A percentile compares a stretch with the other conserved stretches of the same genome.
Conservation (phyloP, 2,888 invertebrate species). For the Cyaniris semiargus region DNA sequence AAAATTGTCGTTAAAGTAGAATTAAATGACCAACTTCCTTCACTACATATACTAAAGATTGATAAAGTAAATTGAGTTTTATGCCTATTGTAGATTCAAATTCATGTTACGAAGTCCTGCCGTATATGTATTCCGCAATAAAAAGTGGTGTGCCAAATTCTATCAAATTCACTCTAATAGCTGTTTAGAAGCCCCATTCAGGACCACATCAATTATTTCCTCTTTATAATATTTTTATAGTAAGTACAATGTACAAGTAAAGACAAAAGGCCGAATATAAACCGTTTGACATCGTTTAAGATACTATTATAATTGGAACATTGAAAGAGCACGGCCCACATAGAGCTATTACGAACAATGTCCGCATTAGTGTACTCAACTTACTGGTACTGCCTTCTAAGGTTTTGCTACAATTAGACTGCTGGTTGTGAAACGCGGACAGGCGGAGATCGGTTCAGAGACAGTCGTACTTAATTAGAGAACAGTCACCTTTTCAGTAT, state of each 20-base stretch:
- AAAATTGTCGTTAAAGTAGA: not conserved
- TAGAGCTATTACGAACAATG: conserved; percentile 20
- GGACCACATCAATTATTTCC: no score
- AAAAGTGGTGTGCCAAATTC: no score
- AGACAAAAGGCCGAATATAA: not conserved
- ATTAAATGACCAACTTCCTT: not conserved
- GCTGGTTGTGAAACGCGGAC: conserved; percentile 3
- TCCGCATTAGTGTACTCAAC: conserved; percentile 18
- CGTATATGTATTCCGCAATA: no score
- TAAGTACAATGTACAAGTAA: not conserved
- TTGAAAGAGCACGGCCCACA: conserved; percentile 12
- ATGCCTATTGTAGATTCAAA: not conserved
- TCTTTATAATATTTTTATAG: no score
- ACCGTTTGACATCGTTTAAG: not conserved
- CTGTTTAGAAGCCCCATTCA: no score
- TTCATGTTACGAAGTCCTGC: no score
- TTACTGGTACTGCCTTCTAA: conserved; percentile 16
- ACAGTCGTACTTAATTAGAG: conserved; percentile 4
- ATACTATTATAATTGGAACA: not conserved
- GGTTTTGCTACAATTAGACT: conserved; percentile 12
- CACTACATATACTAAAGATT: not conserved
- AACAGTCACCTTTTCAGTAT: not conserved
- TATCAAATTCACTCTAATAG: no score
- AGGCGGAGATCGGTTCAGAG: not conserved
- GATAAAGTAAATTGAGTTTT: not conserved